Base-by-base conservation (phyloP, 2,888 invertebrate genomes). In the Chirona hameri region DNA sequence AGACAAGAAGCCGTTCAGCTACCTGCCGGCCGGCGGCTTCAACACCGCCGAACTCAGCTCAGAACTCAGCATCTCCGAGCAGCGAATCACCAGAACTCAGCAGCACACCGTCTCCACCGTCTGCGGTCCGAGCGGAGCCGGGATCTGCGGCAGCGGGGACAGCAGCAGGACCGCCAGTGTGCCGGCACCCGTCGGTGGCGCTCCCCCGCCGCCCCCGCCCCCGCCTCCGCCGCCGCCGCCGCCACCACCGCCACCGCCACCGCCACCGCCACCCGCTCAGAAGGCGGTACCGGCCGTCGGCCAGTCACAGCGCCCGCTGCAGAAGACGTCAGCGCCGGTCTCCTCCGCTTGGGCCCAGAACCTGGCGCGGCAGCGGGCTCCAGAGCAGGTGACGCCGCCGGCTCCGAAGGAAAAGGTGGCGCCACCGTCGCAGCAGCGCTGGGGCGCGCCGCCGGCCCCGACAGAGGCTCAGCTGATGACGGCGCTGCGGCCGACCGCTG, bases 1-100 rank as follows among this genome's bases (percentile, higher is more conserved):
- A 89, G 97, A 97, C 89, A 97, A 97, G 89, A 97, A 97, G 87
- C 97, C 97, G 21, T 97, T 97, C 88, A 97, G 97, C n/a, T 97
- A 97, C 88, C 96, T 96, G 27, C 97, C 97, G 1, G 96, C 96
- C 27, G 97, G 97, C 85, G 91, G 97, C 83, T 52, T 52, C 52
- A 9, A 12, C 52, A 12, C 52, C 52, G 18, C 52, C 15, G 52
- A 18, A 18, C 83, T 84, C 46, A 81, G 39, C 39, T 39, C 39
- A 39, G 39, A 39, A 39, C 95, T 97, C 88, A 90, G 97, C 82
- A 95, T 95, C 21, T 95, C 97, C 89, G 96, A 97, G 84, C 91
- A 92, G 84, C 29, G 31, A 15, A 83, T 84, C 48, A 81, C 84
- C 81, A 84, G 83, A 83, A 83, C 83, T 82, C 82, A 84, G 81